These are phyloP conservation scores for Apamea crenata DNA, from an alignment of 2,888 invertebrate genomes.

Conservation along the genomic window DNA sequence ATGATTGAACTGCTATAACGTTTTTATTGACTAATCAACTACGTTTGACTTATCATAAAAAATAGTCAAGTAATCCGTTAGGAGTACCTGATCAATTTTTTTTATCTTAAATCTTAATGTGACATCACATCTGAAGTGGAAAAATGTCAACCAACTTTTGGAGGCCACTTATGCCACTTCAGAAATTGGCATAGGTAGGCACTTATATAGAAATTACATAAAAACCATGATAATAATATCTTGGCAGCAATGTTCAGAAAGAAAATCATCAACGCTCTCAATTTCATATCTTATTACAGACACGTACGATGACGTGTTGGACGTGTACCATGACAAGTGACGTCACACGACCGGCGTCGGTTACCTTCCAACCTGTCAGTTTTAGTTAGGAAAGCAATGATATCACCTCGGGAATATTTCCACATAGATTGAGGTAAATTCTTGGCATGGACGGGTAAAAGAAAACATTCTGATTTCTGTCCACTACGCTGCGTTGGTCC, in stretches of 20 bases:
- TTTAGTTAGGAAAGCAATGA: slow-evolving; percentile 37
- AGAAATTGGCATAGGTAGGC: not conserved
- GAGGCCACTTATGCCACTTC: too few species aligned
- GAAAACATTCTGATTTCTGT: slow-evolving; percentile 27
- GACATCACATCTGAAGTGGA: too few species aligned
- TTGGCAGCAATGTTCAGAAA: slow-evolving; percentile 31
- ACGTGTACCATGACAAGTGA: slow-evolving; percentile 31
- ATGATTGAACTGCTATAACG: too few species aligned
- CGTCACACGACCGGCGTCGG: slow-evolving; percentile 43
- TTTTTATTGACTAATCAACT: too few species aligned
- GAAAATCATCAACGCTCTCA: slow-evolving; percentile 44
- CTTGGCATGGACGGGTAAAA: slow-evolving; percentile 48
- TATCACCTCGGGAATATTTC: slow-evolving; percentile 46
- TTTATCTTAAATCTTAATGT: too few species aligned
- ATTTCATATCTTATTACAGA: slow-evolving; percentile 49
- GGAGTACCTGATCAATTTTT: too few species aligned
- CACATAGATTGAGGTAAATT: slow-evolving; percentile 34
- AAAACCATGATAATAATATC: slow-evolving; percentile 9
- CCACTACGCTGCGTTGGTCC: not conserved
- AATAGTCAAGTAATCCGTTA: too few species aligned
- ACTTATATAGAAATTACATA: not conserved
- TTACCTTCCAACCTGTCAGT: slow-evolving; percentile 40
- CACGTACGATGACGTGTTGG: slow-evolving; percentile 26
- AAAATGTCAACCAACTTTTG: too few species aligned
- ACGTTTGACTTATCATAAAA: too few species aligned